Conservation (phyloP, 2,797 vertebrate genomes). For the Manis javanica region DNA sequence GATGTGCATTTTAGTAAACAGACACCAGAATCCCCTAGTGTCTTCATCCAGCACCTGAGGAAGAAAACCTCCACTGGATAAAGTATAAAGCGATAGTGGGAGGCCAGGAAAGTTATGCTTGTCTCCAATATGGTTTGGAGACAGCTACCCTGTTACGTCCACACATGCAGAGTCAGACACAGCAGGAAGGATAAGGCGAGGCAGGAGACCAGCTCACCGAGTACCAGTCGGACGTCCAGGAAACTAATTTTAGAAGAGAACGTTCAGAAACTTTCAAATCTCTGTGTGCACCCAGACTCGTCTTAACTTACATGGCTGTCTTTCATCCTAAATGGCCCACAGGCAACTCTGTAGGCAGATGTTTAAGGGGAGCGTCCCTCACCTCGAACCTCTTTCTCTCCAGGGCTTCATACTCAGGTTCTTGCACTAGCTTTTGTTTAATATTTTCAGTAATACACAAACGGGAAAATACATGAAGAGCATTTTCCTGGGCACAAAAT, state of each 20-base stretch:
- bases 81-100: background rate
- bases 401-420: background rate
- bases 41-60: background rate
- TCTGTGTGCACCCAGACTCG: background rate
- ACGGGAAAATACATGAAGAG: background rate
- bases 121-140: background rate
- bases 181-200: background rate
- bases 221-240: background rate
- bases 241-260: background rate
- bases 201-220: background rate
- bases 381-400: background rate
- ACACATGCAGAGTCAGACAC: background rate
- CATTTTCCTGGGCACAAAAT: background rate
- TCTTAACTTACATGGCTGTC: background rate
- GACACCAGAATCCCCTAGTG: background rate
- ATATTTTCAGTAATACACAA: background rate
- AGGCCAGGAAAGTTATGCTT: background rate
- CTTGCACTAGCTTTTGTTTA: background rate
- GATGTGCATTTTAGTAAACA: background rate
- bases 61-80: background rate
- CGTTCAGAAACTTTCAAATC: background rate
- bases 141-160: background rate
- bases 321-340: background rate
- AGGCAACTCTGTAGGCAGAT: background rate
- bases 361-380: background rate